Evolutionary conservation across 64 coral and sea anemone species (phyloP), one percentile per base, ranked within the genome.

Genomic region (Montipora capricornis): DNA sequence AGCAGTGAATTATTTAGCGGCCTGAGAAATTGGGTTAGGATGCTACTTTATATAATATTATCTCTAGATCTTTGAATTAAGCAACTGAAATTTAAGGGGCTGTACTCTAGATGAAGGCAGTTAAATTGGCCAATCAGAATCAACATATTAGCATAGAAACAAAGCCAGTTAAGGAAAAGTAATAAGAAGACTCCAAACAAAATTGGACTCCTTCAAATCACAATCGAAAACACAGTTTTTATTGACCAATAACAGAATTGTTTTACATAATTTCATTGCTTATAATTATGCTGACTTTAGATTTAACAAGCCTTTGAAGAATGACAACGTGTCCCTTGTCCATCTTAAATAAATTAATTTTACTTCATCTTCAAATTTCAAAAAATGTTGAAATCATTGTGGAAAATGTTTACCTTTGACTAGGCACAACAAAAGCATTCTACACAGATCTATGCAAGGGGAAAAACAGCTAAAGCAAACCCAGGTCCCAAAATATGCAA

Each of bases 271-370:
- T 7, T 55, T 55, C 0, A 64, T 64, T 64, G 61, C 14, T 64
- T 4, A 12, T 12, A 14, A 64, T 14, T 11, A 64, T 14, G 9
- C 11, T 4, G 11, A 14, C 61, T 11, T 14, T 16, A 64, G 4
- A 6, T 8, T 47, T 76, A 46, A 2, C 8, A 46, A 76, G 24
- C 0, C 44, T 46, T 14, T 14, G 47, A 46, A 76, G 15, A 78
- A 78, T 49, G 47, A 78, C 45, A 49, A 49, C 3, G 7, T 78
- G 45, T 78, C 13, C 44, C 15, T 78, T n/a, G 6, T 46, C 67
- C 67, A 29, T 22, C 17, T 71, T 73, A 86, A 86, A 86, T 86
- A 86, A 86, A 86, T 86, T 86, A 86, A 69, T 48, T 66, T 59
- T 37, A 86, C 19, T 44, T 64, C 64, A 86, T 49, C 71, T 86